A percentile compares a stretch with the other conserved stretches of the same genome.
phyloP scores from a whole-genome alignment of 2,113 vertebrate genomes.

The Eulemur rufifrons region DNA sequence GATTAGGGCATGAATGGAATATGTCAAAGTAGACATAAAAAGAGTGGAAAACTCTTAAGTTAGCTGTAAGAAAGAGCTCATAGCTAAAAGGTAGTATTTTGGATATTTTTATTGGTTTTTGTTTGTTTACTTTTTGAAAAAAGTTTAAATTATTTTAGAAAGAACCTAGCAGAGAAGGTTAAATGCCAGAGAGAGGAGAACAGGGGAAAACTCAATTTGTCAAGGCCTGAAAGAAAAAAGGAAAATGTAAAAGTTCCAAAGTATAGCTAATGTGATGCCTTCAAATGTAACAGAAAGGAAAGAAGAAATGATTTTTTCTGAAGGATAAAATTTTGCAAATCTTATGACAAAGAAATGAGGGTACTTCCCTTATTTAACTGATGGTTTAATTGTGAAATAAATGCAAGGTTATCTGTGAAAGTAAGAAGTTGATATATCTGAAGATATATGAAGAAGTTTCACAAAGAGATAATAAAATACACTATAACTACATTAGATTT shows the following conservation, averaged over 20 bases:
- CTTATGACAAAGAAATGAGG: background rate
- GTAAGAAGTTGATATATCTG: background rate
- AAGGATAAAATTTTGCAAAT: background rate
- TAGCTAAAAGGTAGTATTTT: background rate
- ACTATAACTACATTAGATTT: background rate
- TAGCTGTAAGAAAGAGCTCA: background rate
- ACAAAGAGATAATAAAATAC: background rate
- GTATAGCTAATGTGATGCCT: background rate
- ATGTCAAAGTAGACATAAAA: background rate
- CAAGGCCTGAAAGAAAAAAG: background rate
- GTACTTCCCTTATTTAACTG: background rate
- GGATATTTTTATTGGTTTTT: background rate
- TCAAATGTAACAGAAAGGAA: background rate
- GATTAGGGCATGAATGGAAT: background rate
- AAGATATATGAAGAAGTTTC: background rate
- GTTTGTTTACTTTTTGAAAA: background rate
- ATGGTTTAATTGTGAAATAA: background rate
- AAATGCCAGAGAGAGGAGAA: background rate
- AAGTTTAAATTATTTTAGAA: background rate
- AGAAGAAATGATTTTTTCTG: background rate
- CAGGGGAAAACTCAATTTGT: background rate
- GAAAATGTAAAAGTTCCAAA: background rate
- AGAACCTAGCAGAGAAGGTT: background rate
- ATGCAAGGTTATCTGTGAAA: background rate
- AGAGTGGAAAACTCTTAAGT: background rate